phyloP scores from a whole-genome alignment of 2,797 vertebrate species.

The Poeciliopsis presidionis region DNA sequence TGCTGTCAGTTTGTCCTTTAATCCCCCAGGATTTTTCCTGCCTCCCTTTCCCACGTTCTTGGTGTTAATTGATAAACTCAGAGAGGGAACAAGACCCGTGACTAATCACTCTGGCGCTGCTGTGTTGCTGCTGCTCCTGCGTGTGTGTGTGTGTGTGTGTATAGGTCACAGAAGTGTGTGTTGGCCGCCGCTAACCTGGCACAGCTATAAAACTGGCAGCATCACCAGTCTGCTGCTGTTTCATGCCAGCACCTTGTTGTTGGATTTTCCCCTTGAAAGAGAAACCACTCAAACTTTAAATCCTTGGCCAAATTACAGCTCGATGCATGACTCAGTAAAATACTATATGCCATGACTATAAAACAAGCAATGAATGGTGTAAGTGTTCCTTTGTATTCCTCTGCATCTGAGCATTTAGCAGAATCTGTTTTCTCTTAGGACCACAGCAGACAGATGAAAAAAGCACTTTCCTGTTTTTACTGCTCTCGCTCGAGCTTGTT shows the following conservation, averaged over 20 bases:
- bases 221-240: slow-evolving; percentile 38
- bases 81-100: slow-evolving; percentile 74
- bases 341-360: slow-evolving; percentile 12
- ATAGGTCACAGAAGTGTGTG: slow-evolving; percentile 48
- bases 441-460: slow-evolving; percentile 4
- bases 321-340: slow-evolving; percentile 48
- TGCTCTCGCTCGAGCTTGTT: background rate
- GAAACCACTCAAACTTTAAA: slow-evolving; percentile 21
- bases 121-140: slow-evolving; percentile 39
- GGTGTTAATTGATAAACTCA: slow-evolving; percentile 86
- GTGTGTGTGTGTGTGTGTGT: slow-evolving; percentile 27
- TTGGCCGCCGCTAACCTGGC: slow-evolving; percentile 40
- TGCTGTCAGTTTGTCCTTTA: slow-evolving; percentile 81
- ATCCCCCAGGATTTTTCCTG: slow-evolving; percentile 79
- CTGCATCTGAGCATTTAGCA: slow-evolving; percentile 18
- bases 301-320: slow-evolving; percentile 40
- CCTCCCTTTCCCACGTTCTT: slow-evolving; percentile 83
- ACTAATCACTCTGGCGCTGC: slow-evolving; percentile 72
- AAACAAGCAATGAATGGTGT: slow-evolving; percentile 16
- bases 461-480: slow-evolving; percentile 7
- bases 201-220: slow-evolving; percentile 49
- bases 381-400: slow-evolving; percentile 1
- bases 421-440: slow-evolving; percentile 6
- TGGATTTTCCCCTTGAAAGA: slow-evolving; percentile 32
- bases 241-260: slow-evolving; percentile 52